These are phyloP conservation scores for Cepphus grylle DNA, from an alignment of 2,113 vertebrate genomes.

Conservation along the genomic window DNA sequence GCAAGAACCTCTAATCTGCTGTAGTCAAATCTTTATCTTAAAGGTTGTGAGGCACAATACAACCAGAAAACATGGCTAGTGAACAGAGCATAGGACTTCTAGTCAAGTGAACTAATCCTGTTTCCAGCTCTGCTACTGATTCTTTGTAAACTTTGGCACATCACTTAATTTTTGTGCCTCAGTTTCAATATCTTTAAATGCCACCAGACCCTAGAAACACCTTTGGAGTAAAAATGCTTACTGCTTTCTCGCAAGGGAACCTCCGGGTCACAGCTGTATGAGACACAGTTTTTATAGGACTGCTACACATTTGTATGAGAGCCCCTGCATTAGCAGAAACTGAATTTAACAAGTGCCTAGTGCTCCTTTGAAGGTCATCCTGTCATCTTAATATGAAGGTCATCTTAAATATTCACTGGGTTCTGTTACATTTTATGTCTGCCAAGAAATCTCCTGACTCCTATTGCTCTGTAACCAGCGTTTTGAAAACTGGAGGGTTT, in stretches of 20 bases:
- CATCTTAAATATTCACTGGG: neutral
- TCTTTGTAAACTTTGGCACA: neutral
- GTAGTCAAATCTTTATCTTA: neutral
- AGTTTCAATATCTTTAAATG: neutral
- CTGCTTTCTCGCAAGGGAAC: neutral
- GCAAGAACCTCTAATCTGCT: neutral
- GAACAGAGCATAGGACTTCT: neutral
- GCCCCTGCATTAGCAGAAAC: neutral
- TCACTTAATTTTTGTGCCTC: neutral
- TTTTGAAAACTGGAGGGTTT: neutral
- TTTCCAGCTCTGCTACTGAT: neutral
- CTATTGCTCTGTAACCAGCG: neutral
- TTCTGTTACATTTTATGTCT: neutral
- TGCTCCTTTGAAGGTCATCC: constrained; percentile 17
- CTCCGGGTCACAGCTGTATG: accelerated
- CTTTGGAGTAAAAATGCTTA: neutral
- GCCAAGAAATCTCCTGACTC: neutral
- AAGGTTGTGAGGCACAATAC: neutral
- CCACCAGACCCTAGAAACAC: neutral
- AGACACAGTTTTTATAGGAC: neutral
- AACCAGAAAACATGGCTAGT: neutral
- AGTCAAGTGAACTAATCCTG: neutral
- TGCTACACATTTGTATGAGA: neutral
- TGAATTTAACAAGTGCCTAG: neutral
- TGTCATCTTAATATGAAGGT: neutral